Evolutionary conservation across 2,113 vertebrate genomes (phyloP).

Genomic region (Galbula dea): DNA sequence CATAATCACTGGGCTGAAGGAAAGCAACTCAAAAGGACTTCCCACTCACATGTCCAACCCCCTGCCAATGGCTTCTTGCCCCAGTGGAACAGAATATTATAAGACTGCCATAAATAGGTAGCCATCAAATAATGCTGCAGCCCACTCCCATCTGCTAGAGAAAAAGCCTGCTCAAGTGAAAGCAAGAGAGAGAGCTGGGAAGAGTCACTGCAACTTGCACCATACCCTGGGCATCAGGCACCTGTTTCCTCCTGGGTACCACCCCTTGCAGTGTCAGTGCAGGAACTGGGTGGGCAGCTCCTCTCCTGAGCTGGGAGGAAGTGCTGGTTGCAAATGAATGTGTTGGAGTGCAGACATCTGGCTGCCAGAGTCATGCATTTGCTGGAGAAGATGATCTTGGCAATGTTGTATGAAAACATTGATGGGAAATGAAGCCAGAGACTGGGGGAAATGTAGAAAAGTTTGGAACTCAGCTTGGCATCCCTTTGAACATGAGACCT

Average conservation of each 20-base stretch:
- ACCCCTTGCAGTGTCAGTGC: rapidly evolving
- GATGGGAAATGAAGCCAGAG: neutral
- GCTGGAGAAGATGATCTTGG: neutral
- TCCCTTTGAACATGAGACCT: neutral
- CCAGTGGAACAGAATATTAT: neutral
- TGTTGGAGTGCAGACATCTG: neutral
- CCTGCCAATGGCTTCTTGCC: neutral
- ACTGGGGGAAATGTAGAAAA: neutral
- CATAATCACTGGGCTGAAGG: neutral
- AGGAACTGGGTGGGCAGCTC: neutral
- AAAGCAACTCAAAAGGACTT: neutral
- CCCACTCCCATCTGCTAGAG: conserved; percentile 60
- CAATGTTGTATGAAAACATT: neutral
- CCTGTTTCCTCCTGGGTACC: rapidly evolving
- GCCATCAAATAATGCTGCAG: conserved; percentile 43
- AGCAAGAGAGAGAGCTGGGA: neutral
- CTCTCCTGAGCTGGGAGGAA: neutral
- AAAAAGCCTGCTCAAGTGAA: neutral
- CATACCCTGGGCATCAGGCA: neutral
- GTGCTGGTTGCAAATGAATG: neutral
- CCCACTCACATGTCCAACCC: conserved; percentile 26
- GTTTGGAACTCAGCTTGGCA: neutral
- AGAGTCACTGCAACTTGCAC: neutral
- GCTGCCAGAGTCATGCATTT: neutral
- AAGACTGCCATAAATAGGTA: conserved; percentile 40